Base-by-base conservation (phyloP, 2,888 invertebrate genomes). In the Cantharis rufa region DNA sequence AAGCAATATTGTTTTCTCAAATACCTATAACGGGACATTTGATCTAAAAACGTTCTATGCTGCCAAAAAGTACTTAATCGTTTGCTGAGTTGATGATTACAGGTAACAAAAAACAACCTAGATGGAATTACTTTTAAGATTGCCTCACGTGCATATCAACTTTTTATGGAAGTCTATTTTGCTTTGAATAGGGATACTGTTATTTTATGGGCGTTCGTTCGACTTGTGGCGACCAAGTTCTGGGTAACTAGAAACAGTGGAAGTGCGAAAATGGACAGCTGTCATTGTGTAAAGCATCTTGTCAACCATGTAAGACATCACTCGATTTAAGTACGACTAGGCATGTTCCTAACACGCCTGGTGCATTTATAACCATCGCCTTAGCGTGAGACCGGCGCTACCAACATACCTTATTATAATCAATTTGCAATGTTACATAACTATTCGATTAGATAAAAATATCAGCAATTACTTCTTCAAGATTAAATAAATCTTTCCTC, bases 11-110 rank as follows among this genome's bases (percentile, higher is more conserved):
- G 79, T 79, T 79, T 78, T 73, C 76, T 78, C 76, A 78, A 78
- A 76, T 72, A 74, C 74, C 82, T 79, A 81, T 86, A 86, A 85
- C 85, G 85, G 85, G 81, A 85, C 78, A 76, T 77, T 70, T 78
- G 78, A 77, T 78, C 82, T 83, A 84, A 85, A 85, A 84, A 84
- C 82, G 81, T 80, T 81, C 79, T 80, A 82, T 83, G 83, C 85
- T 84, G 84, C 85, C 86, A 86, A 86, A 86, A 85, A 85, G 83
- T 85, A 84, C 82, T 85, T 84, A 85, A 84, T 82, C 81, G 82
- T 83, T 83, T 82, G 80, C 76, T 78, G 78, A 81, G 74, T 69
- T 72, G 78, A 78, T 76, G 73, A 78, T 76, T 76, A 76, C 74
- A 76, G 79, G 66, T 61, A 71, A 80, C 80, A 82, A 82, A 83